Conservation (phyloP, 2,797 vertebrate genomes). For the Sebastes minor region DNA sequence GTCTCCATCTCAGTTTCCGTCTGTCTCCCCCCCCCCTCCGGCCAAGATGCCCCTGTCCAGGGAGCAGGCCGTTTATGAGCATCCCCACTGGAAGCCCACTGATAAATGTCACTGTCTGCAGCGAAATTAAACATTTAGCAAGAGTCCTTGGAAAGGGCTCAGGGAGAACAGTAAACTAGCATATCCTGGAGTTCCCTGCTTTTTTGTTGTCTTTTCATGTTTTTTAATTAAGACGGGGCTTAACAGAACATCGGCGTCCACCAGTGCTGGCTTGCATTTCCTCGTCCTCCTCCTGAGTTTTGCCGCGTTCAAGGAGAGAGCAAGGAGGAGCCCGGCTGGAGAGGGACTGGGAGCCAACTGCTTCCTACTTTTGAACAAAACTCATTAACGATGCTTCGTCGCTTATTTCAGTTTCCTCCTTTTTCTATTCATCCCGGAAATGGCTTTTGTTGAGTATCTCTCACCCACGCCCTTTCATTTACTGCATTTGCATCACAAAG, state of each 20-base stretch:
- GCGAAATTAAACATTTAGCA: constrained; percentile 66
- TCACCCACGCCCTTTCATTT: constrained; percentile 61
- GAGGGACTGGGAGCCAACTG: constrained; percentile 38
- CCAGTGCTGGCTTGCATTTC: constrained; percentile 32
- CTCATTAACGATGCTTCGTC: constrained; percentile 41
- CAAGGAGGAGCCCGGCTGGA: constrained; percentile 22
- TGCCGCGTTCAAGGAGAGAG: constrained; percentile 38
- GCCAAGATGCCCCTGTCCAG: constrained; percentile 61
- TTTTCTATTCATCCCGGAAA: constrained; percentile 50
- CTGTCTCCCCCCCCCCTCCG: constrained; percentile 27
- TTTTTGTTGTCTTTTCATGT: constrained; percentile 43
- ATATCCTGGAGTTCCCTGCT: constrained; percentile 28
- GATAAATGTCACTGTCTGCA: constrained; percentile 65
- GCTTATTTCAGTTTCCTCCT: constrained; percentile 41
- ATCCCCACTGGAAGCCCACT: constrained; percentile 47
- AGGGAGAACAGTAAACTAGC: constrained; percentile 38
- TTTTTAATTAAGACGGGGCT: constrained; percentile 60
- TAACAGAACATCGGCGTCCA: constrained; percentile 37
- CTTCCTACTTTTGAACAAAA: constrained; percentile 43
- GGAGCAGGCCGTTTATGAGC: constrained; percentile 60
- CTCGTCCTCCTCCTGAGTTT: constrained; percentile 38
- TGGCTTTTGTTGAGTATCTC: constrained; percentile 43
- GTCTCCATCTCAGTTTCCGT: constrained; percentile 32
- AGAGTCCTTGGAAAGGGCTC: constrained; percentile 57
- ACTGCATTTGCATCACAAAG: constrained; percentile 68